Evolutionary conservation across 2,113 vertebrate genomes (phyloP).

Genomic region (Paraplagusia blochii): DNA sequence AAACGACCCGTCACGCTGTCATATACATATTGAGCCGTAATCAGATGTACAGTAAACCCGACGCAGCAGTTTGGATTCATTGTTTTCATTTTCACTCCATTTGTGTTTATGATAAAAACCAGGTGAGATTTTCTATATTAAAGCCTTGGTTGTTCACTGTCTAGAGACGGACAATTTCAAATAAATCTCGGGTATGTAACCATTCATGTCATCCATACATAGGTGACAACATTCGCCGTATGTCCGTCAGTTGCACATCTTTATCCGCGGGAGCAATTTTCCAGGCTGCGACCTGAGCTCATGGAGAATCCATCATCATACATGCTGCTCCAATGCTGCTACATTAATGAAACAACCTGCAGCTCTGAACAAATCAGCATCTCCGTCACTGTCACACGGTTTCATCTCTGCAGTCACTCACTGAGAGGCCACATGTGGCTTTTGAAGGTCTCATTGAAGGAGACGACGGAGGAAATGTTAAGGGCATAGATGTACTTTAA

Average conservation of each 20-base stretch:
- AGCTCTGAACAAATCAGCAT: constrained; percentile 57
- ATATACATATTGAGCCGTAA: background rate
- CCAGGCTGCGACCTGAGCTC: constrained; percentile 20
- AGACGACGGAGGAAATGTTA: constrained; percentile 3
- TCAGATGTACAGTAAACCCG: background rate
- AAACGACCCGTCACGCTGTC: background rate
- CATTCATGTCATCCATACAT: constrained; percentile 13
- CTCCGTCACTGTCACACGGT: constrained; percentile 59
- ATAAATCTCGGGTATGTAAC: background rate
- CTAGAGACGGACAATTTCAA: background rate
- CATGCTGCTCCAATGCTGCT: constrained; percentile 35
- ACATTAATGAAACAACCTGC: constrained; percentile 68
- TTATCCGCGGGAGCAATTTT: constrained; percentile 34
- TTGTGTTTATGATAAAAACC: constrained; percentile 1
- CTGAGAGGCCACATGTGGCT: constrained; percentile 3
- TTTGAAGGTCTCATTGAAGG: constrained; percentile 39
- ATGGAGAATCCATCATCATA: constrained; percentile 66
- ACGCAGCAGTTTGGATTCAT: background rate
- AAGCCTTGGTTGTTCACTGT: background rate
- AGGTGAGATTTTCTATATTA: background rate
- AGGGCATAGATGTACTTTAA: background rate
- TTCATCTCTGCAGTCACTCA: constrained; percentile 25
- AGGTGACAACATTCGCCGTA: constrained; percentile 4
- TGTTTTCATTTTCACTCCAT: background rate
- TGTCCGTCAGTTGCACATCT: constrained; percentile 41